phyloP scores from a whole-genome alignment of 1,140 invertebrate species.

The Tetraneura akinire region DNA sequence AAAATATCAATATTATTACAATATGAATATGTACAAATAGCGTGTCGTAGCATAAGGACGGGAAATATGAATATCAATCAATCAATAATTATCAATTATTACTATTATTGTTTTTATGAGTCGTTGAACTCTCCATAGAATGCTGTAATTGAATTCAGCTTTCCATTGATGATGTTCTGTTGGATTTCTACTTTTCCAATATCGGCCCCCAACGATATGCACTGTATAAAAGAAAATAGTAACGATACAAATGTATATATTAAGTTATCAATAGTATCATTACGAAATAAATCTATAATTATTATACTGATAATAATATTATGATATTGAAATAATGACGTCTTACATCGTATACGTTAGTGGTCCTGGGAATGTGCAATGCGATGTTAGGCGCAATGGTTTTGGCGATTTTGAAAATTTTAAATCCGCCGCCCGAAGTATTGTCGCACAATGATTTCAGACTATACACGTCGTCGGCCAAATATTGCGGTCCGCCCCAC shows the following conservation, averaged over 20 bases:
- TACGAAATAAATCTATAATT: too few relatives aligned
- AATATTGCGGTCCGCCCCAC: constrained; percentile 83
- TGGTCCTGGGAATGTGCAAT: constrained; percentile 88
- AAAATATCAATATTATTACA: too few relatives aligned
- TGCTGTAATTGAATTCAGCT: not conserved
- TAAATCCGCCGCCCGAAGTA: constrained; percentile 67
- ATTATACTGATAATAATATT: too few relatives aligned
- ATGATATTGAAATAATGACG: too few relatives aligned
- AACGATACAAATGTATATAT: not conserved
- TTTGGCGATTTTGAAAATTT: constrained; percentile 67
- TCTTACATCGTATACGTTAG: constrained; percentile 78
- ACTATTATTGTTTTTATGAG: too few relatives aligned
- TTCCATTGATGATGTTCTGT: not conserved
- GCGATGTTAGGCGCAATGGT: constrained; percentile 77
- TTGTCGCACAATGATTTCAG: constrained; percentile 6
- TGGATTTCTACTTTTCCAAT: not conserved
- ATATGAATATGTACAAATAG: too few relatives aligned
- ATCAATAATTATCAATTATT: too few relatives aligned
- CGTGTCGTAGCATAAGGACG: too few relatives aligned
- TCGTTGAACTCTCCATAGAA: constrained; percentile 9
- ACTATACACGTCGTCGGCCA: not conserved
- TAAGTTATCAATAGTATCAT: too few relatives aligned
- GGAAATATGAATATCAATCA: too few relatives aligned
- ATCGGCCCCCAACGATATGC: not conserved
- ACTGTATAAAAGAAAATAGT: too few relatives aligned